Evolutionary conservation across 1,140 invertebrate species (phyloP).

Genomic region (Trichomalopsis sarcophagae): DNA sequence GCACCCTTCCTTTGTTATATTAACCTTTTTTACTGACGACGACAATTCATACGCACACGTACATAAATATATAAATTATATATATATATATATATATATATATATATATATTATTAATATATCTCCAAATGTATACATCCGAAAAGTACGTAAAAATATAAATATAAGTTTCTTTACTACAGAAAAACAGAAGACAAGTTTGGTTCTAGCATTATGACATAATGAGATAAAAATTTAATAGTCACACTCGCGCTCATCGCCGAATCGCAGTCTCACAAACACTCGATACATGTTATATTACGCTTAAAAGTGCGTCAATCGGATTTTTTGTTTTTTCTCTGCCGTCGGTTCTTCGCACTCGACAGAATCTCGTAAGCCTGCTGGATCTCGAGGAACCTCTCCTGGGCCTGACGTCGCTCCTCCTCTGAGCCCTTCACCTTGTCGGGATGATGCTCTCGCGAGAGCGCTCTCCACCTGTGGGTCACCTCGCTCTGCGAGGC

Average conservation of each 20-base stretch:
- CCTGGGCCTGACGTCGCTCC: constrained; percentile 82
- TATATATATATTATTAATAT: not conserved
- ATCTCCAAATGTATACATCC: not conserved
- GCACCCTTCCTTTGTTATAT: constrained; percentile 31
- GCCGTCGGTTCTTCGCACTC: constrained; percentile 85
- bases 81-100: not conserved
- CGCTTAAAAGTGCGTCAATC: constrained; percentile 30
- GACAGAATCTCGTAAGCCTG: constrained; percentile 93
- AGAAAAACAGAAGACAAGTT: constrained; percentile 39
- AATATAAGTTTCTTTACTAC: constrained; percentile 31
- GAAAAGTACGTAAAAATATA: constrained; percentile 14
- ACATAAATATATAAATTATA: not conserved
- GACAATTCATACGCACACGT: not conserved
- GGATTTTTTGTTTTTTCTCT: constrained; percentile 82
- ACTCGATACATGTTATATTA: not conserved
- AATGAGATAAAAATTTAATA: constrained; percentile 31
- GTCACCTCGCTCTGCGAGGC: constrained; percentile 92
- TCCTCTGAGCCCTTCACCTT: constrained; percentile 84
- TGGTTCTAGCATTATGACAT: constrained; percentile 42
- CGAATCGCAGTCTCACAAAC: not conserved
- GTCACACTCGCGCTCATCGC: not conserved
- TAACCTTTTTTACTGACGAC: constrained; percentile 23
- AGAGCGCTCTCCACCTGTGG: constrained; percentile 85
- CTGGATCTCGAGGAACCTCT: constrained; percentile 94
- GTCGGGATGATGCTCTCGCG: constrained; percentile 94